Conservation (phyloP, 2,113 vertebrate species). For the Cricetomys ansorgei region DNA sequence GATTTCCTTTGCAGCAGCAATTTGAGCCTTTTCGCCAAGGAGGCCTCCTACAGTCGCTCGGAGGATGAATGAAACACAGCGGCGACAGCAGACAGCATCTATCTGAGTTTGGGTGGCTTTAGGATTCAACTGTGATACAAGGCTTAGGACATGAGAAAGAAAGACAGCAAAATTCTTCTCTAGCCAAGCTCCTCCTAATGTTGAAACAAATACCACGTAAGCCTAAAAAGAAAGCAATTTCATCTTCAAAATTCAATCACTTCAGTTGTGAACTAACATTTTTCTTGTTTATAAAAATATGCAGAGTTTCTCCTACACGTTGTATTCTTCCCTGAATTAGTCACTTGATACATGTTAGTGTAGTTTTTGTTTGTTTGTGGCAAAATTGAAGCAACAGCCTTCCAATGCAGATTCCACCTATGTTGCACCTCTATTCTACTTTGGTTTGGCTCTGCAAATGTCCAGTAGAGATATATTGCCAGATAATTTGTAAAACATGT, state of each 20-base stretch:
- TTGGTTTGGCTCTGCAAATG: constrained; percentile 72
- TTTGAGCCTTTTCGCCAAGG: constrained; percentile 96
- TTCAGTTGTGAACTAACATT: constrained; percentile 53
- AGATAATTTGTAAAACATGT: constrained; percentile 79
- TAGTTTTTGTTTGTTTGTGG: constrained; percentile 7
- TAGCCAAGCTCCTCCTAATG: constrained; percentile 93
- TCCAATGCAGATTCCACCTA: constrained; percentile 68
- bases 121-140: constrained; percentile 90
- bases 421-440: constrained; percentile 54
- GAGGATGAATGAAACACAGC: constrained; percentile 94
- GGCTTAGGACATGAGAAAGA: constrained; percentile 91
- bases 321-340: constrained; percentile 3
- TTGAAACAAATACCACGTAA: constrained; percentile 93
- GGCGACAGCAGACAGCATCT: constrained; percentile 88
- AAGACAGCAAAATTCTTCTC: constrained; percentile 92
- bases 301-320: not conserved
- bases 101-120: constrained; percentile 88
- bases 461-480: constrained; percentile 69
- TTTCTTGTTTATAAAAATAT: not conserved
- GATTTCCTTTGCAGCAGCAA: constrained; percentile 93
- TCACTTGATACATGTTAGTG: not conserved
- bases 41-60: constrained; percentile 92
- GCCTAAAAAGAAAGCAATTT: constrained; percentile 88
- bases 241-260: constrained; percentile 62
- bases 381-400: not conserved